A percentile compares a stretch with the other conserved stretches of the same genome.
These are phyloP conservation scores for Drosophila picticornis DNA, from an alignment of 2,888 invertebrate species.

Conservation along the genomic window DNA sequence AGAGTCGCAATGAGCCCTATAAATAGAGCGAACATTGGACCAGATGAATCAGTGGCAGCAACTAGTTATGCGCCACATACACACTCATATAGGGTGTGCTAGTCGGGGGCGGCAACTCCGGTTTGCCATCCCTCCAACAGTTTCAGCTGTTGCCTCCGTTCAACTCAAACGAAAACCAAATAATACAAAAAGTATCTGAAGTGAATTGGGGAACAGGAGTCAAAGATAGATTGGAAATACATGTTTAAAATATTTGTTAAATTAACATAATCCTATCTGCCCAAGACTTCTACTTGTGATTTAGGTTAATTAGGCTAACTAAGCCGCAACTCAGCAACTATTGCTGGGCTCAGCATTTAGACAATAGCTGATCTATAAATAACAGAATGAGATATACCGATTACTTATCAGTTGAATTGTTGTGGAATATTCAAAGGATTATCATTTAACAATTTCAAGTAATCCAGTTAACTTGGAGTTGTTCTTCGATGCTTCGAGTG, in stretches of 20 bases:
- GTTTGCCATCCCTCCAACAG: background rate
- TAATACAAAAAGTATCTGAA: background rate
- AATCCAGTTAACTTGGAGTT: background rate
- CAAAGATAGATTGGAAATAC: background rate
- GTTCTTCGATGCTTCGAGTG: background rate
- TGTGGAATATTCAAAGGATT: background rate
- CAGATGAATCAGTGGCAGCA: constrained; percentile 12
- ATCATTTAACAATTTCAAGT: too few relatives aligned
- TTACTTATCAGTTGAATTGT: background rate
- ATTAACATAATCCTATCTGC: background rate
- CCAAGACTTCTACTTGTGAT: background rate
- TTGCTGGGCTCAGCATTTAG: background rate
- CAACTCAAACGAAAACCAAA: background rate
- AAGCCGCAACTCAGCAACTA: background rate
- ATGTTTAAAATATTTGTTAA: background rate
- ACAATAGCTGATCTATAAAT: background rate
- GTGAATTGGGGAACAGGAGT: background rate
- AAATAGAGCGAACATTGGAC: constrained; percentile 34
- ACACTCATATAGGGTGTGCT: background rate
- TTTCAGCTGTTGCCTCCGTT: background rate
- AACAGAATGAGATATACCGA: background rate
- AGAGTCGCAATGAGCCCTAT: constrained; percentile 19
- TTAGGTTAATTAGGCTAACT: background rate
- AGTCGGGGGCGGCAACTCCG: background rate
- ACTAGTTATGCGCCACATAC: background rate